These are phyloP conservation scores for Rhadina sibilatrix DNA, from an alignment of 2,113 vertebrate species.

Conservation along the genomic window DNA sequence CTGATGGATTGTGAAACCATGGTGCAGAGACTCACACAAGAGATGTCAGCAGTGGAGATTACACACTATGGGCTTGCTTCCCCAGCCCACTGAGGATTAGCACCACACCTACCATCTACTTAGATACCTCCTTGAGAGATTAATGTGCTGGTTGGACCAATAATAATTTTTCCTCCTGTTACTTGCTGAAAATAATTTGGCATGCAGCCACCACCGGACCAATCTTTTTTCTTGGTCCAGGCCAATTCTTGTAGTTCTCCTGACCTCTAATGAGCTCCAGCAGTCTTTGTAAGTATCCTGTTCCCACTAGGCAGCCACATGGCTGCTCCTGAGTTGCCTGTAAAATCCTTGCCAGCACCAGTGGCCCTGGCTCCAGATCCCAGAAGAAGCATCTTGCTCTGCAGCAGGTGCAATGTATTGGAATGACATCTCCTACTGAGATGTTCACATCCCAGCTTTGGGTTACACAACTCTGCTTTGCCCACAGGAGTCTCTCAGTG, in stretches of 20 bases:
- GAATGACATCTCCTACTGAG: not conserved
- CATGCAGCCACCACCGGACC: not conserved
- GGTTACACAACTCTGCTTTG: not conserved
- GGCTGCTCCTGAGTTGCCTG: not conserved
- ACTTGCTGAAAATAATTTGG: not conserved
- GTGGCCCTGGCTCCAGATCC: not conserved
- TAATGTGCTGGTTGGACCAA: not conserved
- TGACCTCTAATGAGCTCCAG: not conserved
- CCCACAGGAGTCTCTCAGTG: not conserved
- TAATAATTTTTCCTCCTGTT: not conserved
- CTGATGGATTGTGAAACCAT: slow-evolving; percentile 26
- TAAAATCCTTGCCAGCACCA: not conserved
- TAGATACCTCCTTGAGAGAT: slow-evolving; percentile 4
- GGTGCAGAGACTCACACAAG: not conserved
- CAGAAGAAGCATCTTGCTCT: not conserved
- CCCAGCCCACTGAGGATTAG: slow-evolving; percentile 31
- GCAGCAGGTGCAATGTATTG: not conserved
- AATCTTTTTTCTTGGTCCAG: not conserved
- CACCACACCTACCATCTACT: slow-evolving; percentile 34
- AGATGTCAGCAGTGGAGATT: slow-evolving; percentile 28
- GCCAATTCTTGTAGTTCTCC: not conserved
- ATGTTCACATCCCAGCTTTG: not conserved
- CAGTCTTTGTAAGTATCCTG: not conserved
- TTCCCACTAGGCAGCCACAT: not conserved
- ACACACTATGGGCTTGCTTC: not conserved